These are phyloP conservation scores for Palythoa heliodiscus DNA, from an alignment of 92 coral and sea anemone species.

Conservation along the genomic window DNA sequence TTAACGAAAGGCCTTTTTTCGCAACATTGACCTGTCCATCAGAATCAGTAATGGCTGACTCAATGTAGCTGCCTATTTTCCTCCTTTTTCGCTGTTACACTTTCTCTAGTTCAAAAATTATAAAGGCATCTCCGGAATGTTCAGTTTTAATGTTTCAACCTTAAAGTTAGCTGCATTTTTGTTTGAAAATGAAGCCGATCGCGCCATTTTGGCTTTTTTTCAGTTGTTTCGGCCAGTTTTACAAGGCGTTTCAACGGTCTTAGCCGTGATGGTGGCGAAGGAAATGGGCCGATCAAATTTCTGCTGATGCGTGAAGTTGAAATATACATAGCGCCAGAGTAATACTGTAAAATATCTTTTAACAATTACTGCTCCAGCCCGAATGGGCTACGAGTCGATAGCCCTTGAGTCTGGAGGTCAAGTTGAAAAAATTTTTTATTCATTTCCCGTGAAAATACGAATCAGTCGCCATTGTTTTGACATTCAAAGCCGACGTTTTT, in stretches of 20 bases:
- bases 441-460: no score
- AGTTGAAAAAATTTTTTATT: no score
- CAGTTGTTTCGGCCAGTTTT: conserved; percentile 4
- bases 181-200: neutral
- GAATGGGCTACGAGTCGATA: no score
- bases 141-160: neutral
- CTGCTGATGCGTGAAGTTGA: conserved; percentile 15
- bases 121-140: conserved; percentile 6
- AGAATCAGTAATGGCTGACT: no score
- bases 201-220: conserved; percentile 9
- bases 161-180: neutral
- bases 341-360: no score
- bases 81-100: neutral
- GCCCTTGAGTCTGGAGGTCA: no score
- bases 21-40: no score
- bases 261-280: neutral
- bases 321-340: neutral
- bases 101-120: neutral
- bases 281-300: conserved; percentile 14
- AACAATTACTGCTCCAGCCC: no score
- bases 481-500: no score
- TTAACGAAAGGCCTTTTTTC: no score
- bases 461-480: no score
- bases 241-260: conserved; percentile 1
- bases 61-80: no score